Evolutionary conservation across 2,113 vertebrate species (phyloP).

Genomic region (Gobio gobio): DNA sequence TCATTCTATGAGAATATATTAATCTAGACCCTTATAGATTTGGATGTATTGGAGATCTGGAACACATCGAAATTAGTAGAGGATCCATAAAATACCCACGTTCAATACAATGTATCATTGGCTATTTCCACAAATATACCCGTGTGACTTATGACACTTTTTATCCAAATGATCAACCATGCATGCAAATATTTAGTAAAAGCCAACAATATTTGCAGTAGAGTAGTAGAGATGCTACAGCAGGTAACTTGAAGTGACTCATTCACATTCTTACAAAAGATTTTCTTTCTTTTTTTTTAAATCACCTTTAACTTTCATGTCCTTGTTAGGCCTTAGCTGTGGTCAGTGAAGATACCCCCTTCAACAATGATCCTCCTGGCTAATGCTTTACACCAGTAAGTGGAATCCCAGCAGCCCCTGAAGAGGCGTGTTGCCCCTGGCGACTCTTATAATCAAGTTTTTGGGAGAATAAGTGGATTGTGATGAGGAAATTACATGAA

Average conservation of each 20-base stretch:
- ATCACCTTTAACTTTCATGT: neutral
- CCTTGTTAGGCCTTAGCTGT: neutral
- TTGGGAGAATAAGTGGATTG: conserved; percentile 65
- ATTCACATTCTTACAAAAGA: neutral
- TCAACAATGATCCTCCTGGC: neutral
- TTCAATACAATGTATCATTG: too few species aligned
- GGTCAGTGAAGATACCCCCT: neutral
- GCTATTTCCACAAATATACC: too few species aligned
- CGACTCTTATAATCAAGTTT: conserved; percentile 66
- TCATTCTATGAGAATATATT: neutral
- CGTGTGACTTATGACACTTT: too few species aligned
- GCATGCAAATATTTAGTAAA: too few species aligned
- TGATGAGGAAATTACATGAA: conserved; percentile 70
- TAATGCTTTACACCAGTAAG: conserved; percentile 43
- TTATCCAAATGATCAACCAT: too few species aligned
- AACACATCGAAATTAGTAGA: neutral
- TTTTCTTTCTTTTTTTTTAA: neutral
- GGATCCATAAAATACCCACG: neutral
- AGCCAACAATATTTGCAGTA: neutral
- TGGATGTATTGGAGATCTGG: neutral
- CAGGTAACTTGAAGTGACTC: neutral
- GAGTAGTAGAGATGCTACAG: neutral
- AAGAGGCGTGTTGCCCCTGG: conserved; percentile 52
- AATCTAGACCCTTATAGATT: neutral
- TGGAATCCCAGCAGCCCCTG: conserved; percentile 29